These are phyloP conservation scores for Pseudopipra pipra DNA, from an alignment of 2,113 vertebrate genomes.

Conservation along the genomic window DNA sequence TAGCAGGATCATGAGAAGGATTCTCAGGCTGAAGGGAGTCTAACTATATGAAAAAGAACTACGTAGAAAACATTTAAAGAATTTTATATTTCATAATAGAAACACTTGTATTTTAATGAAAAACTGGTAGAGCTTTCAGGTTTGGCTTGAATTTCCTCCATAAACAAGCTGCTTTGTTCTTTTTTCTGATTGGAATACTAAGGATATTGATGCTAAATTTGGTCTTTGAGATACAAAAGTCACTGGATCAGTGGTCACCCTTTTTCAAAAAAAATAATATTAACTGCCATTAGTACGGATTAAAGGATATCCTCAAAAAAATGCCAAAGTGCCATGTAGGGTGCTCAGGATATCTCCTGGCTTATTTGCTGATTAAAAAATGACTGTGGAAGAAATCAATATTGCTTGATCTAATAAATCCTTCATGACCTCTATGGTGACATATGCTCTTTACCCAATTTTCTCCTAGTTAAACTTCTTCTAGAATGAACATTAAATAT, in stretches of 20 bases:
- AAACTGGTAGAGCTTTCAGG: neutral
- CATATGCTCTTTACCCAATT: neutral
- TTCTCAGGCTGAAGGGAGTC: neutral
- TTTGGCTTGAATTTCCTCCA: neutral
- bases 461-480: neutral
- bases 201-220: neutral
- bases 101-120: neutral
- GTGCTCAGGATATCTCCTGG: neutral
- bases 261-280: neutral
- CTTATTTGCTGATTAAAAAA: neutral
- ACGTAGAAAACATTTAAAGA: neutral
- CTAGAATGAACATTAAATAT: neutral
- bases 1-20: neutral
- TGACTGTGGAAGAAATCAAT: neutral
- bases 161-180: neutral
- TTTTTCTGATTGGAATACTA: neutral
- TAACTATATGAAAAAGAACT: neutral
- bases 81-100: neutral
- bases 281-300: neutral
- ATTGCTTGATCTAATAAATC: neutral
- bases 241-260: rapidly evolving
- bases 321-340: no score
- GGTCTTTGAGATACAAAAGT: neutral
- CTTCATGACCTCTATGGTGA: neutral
- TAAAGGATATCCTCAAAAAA: neutral